phyloP scores from a whole-genome alignment of 2,797 vertebrate genomes.

The Trachurus trachurus region DNA sequence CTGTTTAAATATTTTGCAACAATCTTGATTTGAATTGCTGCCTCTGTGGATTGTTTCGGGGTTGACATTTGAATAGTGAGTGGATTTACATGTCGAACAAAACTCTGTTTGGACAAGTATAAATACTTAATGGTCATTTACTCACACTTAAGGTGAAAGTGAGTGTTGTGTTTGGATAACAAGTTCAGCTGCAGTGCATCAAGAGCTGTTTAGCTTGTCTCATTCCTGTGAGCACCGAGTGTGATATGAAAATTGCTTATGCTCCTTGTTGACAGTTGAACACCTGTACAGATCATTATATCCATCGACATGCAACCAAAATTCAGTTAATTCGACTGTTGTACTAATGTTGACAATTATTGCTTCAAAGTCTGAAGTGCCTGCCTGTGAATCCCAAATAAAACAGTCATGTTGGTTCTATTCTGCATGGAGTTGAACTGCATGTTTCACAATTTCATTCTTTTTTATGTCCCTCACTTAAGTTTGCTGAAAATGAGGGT shows the following conservation, averaged over 20 bases:
- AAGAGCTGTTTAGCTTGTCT: slow-evolving; percentile 31
- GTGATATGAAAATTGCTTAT: slow-evolving; percentile 64
- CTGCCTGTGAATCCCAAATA: slow-evolving; percentile 45
- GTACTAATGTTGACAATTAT: slow-evolving; percentile 36
- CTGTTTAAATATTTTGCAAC: background rate
- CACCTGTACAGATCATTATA: slow-evolving; percentile 61
- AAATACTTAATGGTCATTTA: slow-evolving; percentile 21
- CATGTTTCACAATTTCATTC: slow-evolving; percentile 68
- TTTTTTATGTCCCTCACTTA: slow-evolving; percentile 24
- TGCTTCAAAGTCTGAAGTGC: slow-evolving; percentile 35
- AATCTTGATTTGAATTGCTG: background rate
- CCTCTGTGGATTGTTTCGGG: background rate
- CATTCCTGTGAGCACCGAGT: slow-evolving; percentile 29
- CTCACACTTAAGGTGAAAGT: slow-evolving; percentile 13
- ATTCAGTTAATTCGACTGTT: slow-evolving; percentile 43
- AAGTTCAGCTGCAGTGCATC: slow-evolving; percentile 49
- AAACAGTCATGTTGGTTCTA: slow-evolving; percentile 32
- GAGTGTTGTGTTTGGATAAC: slow-evolving; percentile 41
- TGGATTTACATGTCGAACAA: slow-evolving; percentile 18
- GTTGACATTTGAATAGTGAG: background rate
- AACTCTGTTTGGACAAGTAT: slow-evolving; percentile 10
- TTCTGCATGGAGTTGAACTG: slow-evolving; percentile 71
- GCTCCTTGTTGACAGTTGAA: slow-evolving; percentile 68
- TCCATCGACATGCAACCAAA: slow-evolving; percentile 60
- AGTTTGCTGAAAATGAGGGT: slow-evolving; percentile 48